Base-by-base conservation (phyloP, 2,888 invertebrate genomes). In the Pseudococcus longispinus region DNA sequence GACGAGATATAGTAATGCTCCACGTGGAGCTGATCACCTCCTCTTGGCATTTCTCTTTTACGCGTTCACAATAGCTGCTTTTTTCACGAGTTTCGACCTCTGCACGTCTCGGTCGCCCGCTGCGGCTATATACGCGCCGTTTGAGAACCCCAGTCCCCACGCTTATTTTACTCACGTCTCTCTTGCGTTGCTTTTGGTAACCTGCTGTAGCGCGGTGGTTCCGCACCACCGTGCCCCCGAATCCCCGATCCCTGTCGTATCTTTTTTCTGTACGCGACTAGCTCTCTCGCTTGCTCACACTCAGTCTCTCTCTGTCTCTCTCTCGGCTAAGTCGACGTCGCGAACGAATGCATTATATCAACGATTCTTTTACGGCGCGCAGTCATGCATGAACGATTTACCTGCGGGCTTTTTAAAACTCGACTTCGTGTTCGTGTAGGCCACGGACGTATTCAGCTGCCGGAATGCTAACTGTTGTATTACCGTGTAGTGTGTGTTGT, bases 361-460 rank as follows among this genome's bases (percentile, higher is more conserved):
- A 85, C 85, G 85, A 85, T 85, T 85, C 85, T 85, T 84, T 85
- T 70, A 85, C 85, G 70, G 85, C 70, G 85, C 37, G 85, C 85
- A 85, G 85, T 85, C 85, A 85, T 85, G 85, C 85, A 85, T 85
- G 85, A 85, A 85, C 85, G 70, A 85, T 85, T 85, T 85, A 85
- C 85, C 85, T 85, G 85, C 85, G 70, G 85, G 85, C 70, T 65
- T 85, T 85, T 82, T 82, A 37, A 26, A 84, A 84, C 84, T 55
- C 70, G 85, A 70, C 85, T 70, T 85, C 85, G 74, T 65, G 70
- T 65, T 84, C 84, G 84, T 85, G 74, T 85, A 85, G 85, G 85
- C 85, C 85, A 85, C 85, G 70, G 70, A 84, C 84, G 60, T 65
- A 84, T 85, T 42, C 85, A 85, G 85, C 85, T 85, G 85, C 85